These are phyloP conservation scores for Vesta saturnalis DNA, from an alignment of 2,888 invertebrate species.

Conservation along the genomic window DNA sequence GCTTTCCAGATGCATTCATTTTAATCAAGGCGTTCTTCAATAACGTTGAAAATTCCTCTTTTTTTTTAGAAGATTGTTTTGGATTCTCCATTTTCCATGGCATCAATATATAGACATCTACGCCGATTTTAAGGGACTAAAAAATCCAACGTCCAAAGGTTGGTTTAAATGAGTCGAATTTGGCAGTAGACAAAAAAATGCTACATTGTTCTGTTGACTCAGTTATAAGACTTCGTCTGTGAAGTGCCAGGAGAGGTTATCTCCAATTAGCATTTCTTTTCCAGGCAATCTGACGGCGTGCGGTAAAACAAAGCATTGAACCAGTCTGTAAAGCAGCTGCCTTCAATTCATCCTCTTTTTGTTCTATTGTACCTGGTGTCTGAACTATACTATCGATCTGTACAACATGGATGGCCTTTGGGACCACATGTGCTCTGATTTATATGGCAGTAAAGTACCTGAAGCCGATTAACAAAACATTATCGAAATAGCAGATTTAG, in stretches of 20 bases:
- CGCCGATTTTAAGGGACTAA: neutral
- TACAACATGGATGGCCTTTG: constrained; percentile 46
- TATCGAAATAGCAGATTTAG: constrained; percentile 43
- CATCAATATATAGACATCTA: neutral
- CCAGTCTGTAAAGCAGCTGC: neutral
- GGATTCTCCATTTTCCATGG: too few species aligned
- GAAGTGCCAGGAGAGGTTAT: too few species aligned
- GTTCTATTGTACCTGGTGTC: too few species aligned
- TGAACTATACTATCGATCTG: neutral
- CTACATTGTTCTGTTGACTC: too few species aligned
- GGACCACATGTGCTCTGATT: constrained; percentile 52
- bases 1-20: neutral
- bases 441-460: constrained; percentile 51
- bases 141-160: too few species aligned
- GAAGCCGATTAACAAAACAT: constrained; percentile 52
- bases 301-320: neutral
- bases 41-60: neutral
- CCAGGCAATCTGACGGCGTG: neutral
- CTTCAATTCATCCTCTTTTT: constrained; percentile 3
- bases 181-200: neutral
- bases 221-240: too few species aligned
- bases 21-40: neutral
- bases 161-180: too few species aligned
- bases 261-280: neutral
- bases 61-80: neutral